phyloP scores from a whole-genome alignment of 2,797 vertebrate species.

The Tachyglossus aculeatus region DNA sequence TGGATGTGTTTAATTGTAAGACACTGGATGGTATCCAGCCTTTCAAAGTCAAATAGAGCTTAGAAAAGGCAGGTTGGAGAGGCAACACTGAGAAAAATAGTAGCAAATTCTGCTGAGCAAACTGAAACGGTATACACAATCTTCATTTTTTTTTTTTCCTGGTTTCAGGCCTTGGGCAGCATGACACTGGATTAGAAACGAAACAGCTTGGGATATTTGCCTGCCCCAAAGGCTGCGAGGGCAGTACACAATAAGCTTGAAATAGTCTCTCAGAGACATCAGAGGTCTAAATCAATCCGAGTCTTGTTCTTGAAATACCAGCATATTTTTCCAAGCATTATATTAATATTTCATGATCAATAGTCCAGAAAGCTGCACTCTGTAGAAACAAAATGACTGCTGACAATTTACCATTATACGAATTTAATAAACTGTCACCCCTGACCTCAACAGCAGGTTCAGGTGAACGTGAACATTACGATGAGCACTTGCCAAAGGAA shows the following conservation, averaged over 20 bases:
- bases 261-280: slow-evolving; percentile 31
- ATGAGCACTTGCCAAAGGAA: slow-evolving; percentile 65
- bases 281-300: slow-evolving; percentile 61
- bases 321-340: slow-evolving; percentile 69
- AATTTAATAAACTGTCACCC: slow-evolving; percentile 72
- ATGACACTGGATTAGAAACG: slow-evolving; percentile 17
- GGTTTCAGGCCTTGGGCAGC: slow-evolving; percentile 6
- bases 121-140: slow-evolving; percentile 2
- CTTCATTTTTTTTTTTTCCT: no score
- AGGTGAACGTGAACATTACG: slow-evolving; percentile 50
- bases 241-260: slow-evolving; percentile 18
- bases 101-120: slow-evolving; percentile 18
- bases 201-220: slow-evolving; percentile 23
- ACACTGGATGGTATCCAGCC: slow-evolving; percentile 13
- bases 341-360: slow-evolving; percentile 80
- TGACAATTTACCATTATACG: slow-evolving; percentile 65
- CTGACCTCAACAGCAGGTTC: slow-evolving; percentile 27
- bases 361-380: slow-evolving; percentile 67
- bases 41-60: slow-evolving; percentile 5
- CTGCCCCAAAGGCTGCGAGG: slow-evolving; percentile 3
- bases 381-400: slow-evolving; percentile 62
- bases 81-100: slow-evolving; percentile 11
- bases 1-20: not conserved
- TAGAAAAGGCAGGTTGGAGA: not conserved
- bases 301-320: slow-evolving; percentile 67